These are phyloP conservation scores for Morone saxatilis DNA, from an alignment of 2,113 vertebrate genomes.

Conservation along the genomic window DNA sequence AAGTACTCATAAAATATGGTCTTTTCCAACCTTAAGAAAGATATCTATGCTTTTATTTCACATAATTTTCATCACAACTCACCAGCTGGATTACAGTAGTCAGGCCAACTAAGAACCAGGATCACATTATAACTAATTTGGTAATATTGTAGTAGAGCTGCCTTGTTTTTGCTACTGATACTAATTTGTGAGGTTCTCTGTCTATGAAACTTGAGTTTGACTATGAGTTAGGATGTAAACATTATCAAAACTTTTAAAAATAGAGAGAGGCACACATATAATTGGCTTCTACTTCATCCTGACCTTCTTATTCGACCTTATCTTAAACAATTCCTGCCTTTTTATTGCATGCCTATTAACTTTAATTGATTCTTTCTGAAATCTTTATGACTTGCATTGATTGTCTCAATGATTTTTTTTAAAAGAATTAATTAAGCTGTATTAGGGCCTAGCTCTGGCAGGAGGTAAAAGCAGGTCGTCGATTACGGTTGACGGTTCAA, in stretches of 20 bases:
- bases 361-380: not conserved
- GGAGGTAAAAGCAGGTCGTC: not conserved
- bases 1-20: not conserved
- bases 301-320: not conserved
- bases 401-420: not conserved
- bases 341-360: no score
- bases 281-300: not conserved
- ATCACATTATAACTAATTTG: constrained; percentile 4
- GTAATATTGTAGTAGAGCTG: constrained; percentile 10
- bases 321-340: not conserved
- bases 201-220: not conserved
- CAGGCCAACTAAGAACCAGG: not conserved
- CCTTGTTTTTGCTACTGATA: not conserved
- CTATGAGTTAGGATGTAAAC: not conserved
- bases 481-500: not conserved
- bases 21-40: constrained; percentile 6
- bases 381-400: constrained; percentile 4
- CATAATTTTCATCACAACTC: constrained; percentile 26
- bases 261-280: not conserved
- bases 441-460: not conserved
- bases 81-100: constrained; percentile 18
- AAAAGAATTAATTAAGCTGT: not conserved
- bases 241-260: not conserved
- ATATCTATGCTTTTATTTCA: constrained; percentile 10
- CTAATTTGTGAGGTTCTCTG: not conserved